Conservation (phyloP, 2,113 vertebrate genomes). For the Tylochromis polylepis region DNA sequence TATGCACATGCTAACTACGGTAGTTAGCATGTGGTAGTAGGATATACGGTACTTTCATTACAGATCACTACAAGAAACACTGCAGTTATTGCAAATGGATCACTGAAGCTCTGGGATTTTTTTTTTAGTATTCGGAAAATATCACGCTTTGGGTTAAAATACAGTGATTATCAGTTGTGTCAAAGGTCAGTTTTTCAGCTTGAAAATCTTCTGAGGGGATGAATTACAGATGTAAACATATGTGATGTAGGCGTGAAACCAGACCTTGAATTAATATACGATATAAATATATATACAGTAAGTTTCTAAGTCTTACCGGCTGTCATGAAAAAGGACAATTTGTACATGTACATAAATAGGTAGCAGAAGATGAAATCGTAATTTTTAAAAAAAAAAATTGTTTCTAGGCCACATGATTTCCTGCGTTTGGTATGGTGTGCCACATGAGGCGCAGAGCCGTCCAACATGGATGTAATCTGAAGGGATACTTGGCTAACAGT, state of each 20-base stretch:
- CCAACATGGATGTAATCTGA: not conserved
- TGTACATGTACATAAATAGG: not conserved
- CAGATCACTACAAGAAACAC: not conserved
- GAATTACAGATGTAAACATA: not conserved
- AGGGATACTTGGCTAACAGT: not conserved
- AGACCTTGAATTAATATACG: not conserved
- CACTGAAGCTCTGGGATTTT: not conserved
- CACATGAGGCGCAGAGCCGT: not conserved
- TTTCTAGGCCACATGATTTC: not conserved
- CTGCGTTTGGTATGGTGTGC: not conserved
- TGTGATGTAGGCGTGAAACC: not conserved
- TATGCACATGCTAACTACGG: not conserved
- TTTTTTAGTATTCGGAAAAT: not conserved
- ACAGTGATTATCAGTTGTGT: not conserved
- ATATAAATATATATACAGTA: not conserved
- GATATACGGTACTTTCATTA: rapidly evolving
- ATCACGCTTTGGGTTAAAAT: not conserved
- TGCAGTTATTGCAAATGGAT: not conserved
- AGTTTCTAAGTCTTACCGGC: not conserved
- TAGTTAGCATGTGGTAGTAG: no score
- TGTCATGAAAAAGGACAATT: not conserved
- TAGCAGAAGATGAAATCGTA: not conserved
- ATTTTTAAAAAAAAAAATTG: not conserved
- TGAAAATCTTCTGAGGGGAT: not conserved
- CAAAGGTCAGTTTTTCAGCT: not conserved